Conservation (phyloP, 2,113 vertebrate genomes). For the Saguinus midas region DNA sequence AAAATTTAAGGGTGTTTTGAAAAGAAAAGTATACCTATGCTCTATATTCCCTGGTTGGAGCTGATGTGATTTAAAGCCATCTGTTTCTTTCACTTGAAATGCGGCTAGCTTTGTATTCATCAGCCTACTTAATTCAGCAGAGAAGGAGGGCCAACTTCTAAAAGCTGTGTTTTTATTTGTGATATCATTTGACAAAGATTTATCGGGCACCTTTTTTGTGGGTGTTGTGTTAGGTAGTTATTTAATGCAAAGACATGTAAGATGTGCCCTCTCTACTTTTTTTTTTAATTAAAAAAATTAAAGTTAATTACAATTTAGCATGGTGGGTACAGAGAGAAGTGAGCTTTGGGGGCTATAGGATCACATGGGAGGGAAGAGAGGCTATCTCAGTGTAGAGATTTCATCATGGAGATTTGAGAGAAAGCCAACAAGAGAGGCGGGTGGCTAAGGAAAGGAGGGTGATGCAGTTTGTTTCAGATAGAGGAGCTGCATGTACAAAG, state of each 20-base stretch:
- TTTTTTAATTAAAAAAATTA: too few species aligned
- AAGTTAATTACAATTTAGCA: background rate
- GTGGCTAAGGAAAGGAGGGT: background rate
- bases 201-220: background rate
- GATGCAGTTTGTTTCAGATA: background rate
- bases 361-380: background rate
- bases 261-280: background rate
- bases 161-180: background rate
- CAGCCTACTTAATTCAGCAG: background rate
- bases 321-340: background rate
- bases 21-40: background rate
- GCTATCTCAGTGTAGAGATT: background rate
- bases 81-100: background rate
- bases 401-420: background rate
- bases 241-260: background rate
- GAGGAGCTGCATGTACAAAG: background rate
- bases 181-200: conserved; percentile 2
- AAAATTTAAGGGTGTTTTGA: conserved; percentile 31
- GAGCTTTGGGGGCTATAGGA: background rate
- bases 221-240: background rate
- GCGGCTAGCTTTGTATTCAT: background rate
- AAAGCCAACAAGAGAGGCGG: background rate
- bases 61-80: conserved; percentile 1
- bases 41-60: background rate
- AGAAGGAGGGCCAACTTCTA: background rate